Evolutionary conservation across 2,797 vertebrate species (phyloP).

Genomic region (Enteromius anoplus): DNA sequence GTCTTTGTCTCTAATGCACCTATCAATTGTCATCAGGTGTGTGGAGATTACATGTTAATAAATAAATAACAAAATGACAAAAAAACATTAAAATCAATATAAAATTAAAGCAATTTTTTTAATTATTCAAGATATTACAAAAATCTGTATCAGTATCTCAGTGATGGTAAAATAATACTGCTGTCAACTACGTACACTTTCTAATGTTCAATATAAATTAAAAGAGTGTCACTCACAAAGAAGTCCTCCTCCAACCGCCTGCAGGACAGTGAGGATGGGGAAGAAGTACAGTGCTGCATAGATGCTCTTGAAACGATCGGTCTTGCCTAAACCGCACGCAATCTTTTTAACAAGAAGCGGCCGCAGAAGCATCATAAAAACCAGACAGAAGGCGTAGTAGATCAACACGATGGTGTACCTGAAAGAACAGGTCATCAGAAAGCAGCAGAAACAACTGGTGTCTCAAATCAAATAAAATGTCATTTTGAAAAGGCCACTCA

Average conservation of each 20-base stretch:
- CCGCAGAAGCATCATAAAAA: slow-evolving; percentile 96
- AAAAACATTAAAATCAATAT: not conserved
- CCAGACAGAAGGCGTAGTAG: slow-evolving; percentile 94
- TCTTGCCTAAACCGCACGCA: slow-evolving; percentile 93
- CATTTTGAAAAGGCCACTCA: slow-evolving; percentile 69
- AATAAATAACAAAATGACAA: no score
- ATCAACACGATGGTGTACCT: slow-evolving; percentile 98
- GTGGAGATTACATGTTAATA: no score
- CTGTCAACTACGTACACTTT: not conserved
- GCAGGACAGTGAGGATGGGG: slow-evolving; percentile 93
- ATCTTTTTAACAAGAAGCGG: slow-evolving; percentile 98
- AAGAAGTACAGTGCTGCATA: slow-evolving; percentile 98
- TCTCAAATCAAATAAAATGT: not conserved
- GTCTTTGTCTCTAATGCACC: no score
- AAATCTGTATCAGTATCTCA: not conserved
- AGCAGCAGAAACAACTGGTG: not conserved
- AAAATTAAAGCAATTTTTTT: not conserved
- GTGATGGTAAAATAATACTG: not conserved
- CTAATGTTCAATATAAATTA: not conserved
- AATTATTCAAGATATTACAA: not conserved
- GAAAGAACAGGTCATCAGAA: slow-evolving; percentile 36
- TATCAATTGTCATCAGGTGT: no score
- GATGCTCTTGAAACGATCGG: slow-evolving; percentile 94
- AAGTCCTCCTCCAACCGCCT: slow-evolving; percentile 94
- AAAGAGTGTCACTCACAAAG: slow-evolving; percentile 84